Conservation (phyloP, 2,797 vertebrate genomes). For the Morus bassanus region DNA sequence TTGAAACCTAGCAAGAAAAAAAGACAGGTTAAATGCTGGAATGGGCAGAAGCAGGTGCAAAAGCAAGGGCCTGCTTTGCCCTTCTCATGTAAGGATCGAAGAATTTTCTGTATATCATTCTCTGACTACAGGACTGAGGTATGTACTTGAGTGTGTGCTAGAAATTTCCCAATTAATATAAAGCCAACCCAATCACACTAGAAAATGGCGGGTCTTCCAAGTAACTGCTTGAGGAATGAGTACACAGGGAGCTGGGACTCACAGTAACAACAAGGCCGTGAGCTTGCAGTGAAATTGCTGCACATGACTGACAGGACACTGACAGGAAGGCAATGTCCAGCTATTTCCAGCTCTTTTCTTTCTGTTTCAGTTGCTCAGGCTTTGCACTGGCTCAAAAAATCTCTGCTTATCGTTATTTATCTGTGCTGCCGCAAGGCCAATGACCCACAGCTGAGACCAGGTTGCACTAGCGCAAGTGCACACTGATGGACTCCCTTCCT, state of each 20-base stretch:
- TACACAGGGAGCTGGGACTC: not conserved
- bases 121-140: not conserved
- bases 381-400: not conserved
- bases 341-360: conserved; percentile 17
- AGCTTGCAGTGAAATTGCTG: not conserved
- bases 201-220: not conserved
- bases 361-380: conserved; percentile 13
- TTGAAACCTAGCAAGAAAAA: not conserved
- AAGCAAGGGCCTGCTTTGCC: not conserved
- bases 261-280: not conserved
- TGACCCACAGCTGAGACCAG: rapidly evolving
- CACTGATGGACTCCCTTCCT: not conserved
- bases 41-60: not conserved
- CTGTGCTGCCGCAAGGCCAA: not conserved
- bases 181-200: not conserved
- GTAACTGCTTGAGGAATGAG: not conserved
- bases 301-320: not conserved
- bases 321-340: not conserved
- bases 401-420: not conserved
- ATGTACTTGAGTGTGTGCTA: not conserved
- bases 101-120: not conserved
- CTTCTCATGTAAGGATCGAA: not conserved
- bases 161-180: not conserved
- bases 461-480: not conserved
- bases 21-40: not conserved